These are phyloP conservation scores for Aphelinus atriplicis DNA, from an alignment of 1,140 invertebrate genomes.

Conservation along the genomic window DNA sequence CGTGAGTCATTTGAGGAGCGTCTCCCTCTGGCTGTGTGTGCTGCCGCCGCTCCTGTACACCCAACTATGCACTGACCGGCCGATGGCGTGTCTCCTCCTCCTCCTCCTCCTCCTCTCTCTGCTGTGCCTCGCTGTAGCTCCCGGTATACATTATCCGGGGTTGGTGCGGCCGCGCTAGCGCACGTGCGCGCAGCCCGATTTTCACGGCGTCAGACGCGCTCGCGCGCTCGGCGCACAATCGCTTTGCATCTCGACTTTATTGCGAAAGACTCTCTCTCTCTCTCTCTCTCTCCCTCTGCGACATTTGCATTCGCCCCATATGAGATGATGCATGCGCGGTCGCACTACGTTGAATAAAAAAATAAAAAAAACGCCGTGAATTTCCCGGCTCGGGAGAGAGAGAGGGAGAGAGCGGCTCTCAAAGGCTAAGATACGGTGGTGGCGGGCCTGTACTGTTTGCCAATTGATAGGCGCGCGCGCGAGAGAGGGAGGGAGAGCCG, in stretches of 20 bases:
- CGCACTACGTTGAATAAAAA: constrained; percentile 33
- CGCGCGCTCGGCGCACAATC: constrained; percentile 47
- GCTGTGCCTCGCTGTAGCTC: constrained; percentile 47
- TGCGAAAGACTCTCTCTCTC: constrained; percentile 49
- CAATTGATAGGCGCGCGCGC: constrained; percentile 18
- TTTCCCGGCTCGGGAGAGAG: background rate
- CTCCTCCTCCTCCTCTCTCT: constrained; percentile 18
- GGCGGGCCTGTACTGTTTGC: constrained; percentile 10
- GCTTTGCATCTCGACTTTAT: constrained; percentile 61
- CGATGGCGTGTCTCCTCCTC: constrained; percentile 1
- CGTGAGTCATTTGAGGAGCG: constrained; percentile 71
- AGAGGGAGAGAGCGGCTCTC: constrained; percentile 8
- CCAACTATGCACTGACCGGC: background rate
- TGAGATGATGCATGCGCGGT: constrained; percentile 33
- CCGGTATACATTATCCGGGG: constrained; percentile 57
- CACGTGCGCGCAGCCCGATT: constrained; percentile 51
- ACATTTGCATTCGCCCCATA: constrained; percentile 46
- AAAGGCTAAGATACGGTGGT: constrained; percentile 29
- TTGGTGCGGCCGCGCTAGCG: background rate
- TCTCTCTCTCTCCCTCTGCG: constrained; percentile 29
- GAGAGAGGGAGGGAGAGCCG: too few relatives aligned
- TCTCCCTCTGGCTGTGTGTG: constrained; percentile 35
- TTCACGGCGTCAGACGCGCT: constrained; percentile 49
- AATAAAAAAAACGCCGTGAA: constrained; percentile 3
- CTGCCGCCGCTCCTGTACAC: background rate